phyloP scores from a whole-genome alignment of 2,888 invertebrate genomes.

The Loripinus fragilis region DNA sequence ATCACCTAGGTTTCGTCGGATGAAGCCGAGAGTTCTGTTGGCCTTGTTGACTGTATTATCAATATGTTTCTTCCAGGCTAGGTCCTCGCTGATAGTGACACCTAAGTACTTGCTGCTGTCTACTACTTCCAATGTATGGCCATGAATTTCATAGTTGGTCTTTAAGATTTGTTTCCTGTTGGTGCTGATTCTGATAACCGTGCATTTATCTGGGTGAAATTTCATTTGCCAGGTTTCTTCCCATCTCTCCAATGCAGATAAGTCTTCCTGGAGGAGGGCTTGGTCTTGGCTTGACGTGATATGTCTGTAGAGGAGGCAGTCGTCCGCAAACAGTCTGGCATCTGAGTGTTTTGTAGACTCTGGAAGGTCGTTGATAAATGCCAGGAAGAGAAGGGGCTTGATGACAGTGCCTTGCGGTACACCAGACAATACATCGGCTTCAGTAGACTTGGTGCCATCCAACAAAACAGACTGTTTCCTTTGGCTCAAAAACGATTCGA shows the following conservation, averaged over 20 bases:
- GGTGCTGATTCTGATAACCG: slow-evolving; percentile 19
- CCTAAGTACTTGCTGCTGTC: slow-evolving; percentile 32
- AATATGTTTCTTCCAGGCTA: slow-evolving; percentile 18
- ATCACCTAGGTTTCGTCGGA: slow-evolving; percentile 24
- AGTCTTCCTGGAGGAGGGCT: slow-evolving; percentile 22
- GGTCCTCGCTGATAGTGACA: slow-evolving; percentile 26
- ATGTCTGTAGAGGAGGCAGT: not conserved
- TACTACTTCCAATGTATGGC: slow-evolving; percentile 6
- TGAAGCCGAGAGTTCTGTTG: slow-evolving; percentile 19
- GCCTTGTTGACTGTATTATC: slow-evolving; percentile 18
- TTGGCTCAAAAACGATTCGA: not conserved
- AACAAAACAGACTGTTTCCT: not conserved
- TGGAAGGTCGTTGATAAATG: not conserved
- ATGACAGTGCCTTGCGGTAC: not conserved
- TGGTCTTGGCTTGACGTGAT: not conserved
- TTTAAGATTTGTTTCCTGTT: not conserved
- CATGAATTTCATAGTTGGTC: slow-evolving; percentile 29
- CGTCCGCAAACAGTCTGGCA: not conserved
- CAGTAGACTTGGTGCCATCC: not conserved
- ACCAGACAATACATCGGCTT: not conserved
- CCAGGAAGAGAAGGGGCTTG: not conserved
- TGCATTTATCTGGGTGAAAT: slow-evolving; percentile 36
- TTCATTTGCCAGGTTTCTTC: slow-evolving; percentile 38
- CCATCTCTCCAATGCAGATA: slow-evolving; percentile 30
- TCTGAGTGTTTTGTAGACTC: not conserved